Evolutionary conservation across 2,888 invertebrate genomes (phyloP), one percentile per base, ranked within the genome.

Genomic region (Orgyia antiqua): DNA sequence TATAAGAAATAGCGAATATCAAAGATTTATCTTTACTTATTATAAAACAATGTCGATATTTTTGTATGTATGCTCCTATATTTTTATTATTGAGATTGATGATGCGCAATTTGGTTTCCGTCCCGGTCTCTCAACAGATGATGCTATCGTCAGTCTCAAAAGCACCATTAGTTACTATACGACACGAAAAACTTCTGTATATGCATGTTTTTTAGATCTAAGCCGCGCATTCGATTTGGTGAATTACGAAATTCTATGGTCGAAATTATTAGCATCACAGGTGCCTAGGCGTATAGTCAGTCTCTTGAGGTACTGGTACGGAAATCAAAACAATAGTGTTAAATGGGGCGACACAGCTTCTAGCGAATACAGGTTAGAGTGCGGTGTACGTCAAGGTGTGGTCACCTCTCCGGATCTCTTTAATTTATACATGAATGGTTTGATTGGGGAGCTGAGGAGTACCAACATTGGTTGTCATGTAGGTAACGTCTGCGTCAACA

Each of bases 341-440:
- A 28, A 24, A 10, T 39, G 27, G 28, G 27, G 10, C 6, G 26
- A 10, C 13, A 13, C 26, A 5, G 1, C 26, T 27, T 31, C 33
- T 8, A 33, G 36, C n/a, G 24, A 23, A n/a, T 38, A 33, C 12
- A 12, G 13, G 13, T n/a, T 39, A 28, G 32, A 33, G n/a, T 40
- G 40, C 21, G 37, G 42, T 7, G 44, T 44, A 2, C 40, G 40
- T 13, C 46, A 42, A 28, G 36, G 8, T n/a, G n/a, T n/a, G n/a
- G n/a, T 13, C 31, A 36, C 11, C 17, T 34, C 25, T 6, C 31
- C 36, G 6, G 13, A 7, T 3, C 21, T 36, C 6, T 30, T 35
- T 32, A 37, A 35, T 5, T 9, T 35, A 5, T 41, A 34, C 10
- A 17, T 33, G 11, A 29, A 29, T 8, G 6, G 10, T 4, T 21